Evolutionary conservation across 1,140 invertebrate species (phyloP).

Genomic region (Bombus waltoni): DNA sequence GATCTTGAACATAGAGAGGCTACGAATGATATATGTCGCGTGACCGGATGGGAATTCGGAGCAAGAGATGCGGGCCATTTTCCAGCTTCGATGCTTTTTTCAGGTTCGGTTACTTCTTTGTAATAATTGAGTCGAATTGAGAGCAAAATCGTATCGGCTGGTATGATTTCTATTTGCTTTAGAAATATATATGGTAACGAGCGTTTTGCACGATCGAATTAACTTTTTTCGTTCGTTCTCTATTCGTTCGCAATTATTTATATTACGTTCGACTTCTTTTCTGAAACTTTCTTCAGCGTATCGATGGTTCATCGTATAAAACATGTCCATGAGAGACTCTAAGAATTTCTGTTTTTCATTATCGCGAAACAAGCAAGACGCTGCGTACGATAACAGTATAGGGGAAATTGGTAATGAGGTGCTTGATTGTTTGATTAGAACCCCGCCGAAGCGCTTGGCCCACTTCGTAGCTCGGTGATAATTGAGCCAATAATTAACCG

Average conservation of each 20-base stretch:
- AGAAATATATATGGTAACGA: too few relatives aligned
- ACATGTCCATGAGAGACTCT: too few relatives aligned
- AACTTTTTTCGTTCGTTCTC: too few relatives aligned
- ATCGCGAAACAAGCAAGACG: not conserved
- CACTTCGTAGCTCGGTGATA: conserved; percentile 49
- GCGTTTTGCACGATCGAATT: too few relatives aligned
- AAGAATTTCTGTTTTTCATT: not conserved
- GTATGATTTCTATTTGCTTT: too few relatives aligned
- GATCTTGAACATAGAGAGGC: conserved; percentile 11
- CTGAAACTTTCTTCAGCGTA: too few relatives aligned
- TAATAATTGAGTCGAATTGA: not conserved
- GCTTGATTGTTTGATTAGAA: conserved; percentile 24
- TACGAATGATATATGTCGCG: conserved; percentile 24
- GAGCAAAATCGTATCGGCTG: too few relatives aligned
- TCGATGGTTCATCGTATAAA: too few relatives aligned
- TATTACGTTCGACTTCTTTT: too few relatives aligned
- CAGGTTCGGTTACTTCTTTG: not conserved
- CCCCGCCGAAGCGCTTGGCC: not conserved
- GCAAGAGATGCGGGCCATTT: conserved; percentile 17
- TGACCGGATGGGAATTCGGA: not conserved
- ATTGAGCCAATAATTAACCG: conserved; percentile 80
- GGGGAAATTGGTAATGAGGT: conserved; percentile 7
- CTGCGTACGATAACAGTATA: not conserved
- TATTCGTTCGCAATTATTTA: too few relatives aligned
- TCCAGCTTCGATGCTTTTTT: not conserved